Percentiles rank a stretch among this genome's conserved stretches.
phyloP scores from a whole-genome alignment of 2,888 invertebrate genomes.

The Synergus japonicus region DNA sequence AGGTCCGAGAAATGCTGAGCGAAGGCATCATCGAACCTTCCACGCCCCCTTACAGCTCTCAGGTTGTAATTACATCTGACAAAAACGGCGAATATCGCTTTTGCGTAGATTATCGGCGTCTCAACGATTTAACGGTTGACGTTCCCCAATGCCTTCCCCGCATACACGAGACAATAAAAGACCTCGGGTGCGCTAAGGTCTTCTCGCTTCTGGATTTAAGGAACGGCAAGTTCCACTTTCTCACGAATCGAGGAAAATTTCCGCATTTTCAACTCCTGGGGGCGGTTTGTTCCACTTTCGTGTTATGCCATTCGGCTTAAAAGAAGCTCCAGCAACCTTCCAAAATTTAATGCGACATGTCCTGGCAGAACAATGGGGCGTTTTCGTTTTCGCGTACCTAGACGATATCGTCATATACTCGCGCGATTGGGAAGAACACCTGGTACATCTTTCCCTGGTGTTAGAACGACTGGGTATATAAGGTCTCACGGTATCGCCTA shows the following conservation, averaged over 20 bases:
- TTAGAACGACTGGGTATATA: conserved; percentile 52
- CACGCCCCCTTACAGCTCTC: neutral
- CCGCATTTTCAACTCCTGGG: conserved; percentile 63
- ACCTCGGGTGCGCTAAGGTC: conserved; percentile 39
- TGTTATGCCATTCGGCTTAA: conserved; percentile 63
- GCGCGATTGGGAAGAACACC: conserved; percentile 48
- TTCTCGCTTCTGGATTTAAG: no score
- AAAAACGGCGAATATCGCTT: neutral
- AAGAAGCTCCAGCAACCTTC: conserved; percentile 34
- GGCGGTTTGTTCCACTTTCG: conserved; percentile 62
- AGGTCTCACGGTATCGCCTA: conserved; percentile 41
- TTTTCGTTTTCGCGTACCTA: conserved; percentile 56
- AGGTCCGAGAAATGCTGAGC: neutral
- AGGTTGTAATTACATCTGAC: neutral
- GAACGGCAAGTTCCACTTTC: conserved; percentile 45
- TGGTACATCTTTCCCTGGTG: conserved; percentile 49
- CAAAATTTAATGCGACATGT: conserved; percentile 51
- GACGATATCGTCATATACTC: conserved; percentile 62
- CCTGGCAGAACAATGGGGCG: conserved; percentile 51
- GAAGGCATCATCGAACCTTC: neutral
- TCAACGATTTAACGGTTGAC: neutral
- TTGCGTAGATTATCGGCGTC: no score
- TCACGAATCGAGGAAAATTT: conserved; percentile 51
- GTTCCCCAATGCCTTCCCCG: neutral
- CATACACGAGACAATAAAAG: neutral